Conservation (phyloP, 2,113 vertebrate species). For the Fulica atra region DNA sequence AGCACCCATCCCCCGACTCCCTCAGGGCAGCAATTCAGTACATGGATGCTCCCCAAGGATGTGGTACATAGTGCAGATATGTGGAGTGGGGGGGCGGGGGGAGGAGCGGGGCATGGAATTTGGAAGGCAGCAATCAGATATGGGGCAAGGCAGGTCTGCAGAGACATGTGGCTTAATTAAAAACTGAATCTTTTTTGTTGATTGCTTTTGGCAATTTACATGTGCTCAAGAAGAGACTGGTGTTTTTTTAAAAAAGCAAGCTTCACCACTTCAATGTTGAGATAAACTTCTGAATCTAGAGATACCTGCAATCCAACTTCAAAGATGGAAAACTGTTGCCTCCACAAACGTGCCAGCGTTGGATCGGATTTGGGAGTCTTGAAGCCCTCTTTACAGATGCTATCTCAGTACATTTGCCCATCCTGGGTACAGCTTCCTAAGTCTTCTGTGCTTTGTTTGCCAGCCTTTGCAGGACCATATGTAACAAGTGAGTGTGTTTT, state of each 20-base stretch:
- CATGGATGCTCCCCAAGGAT: background rate
- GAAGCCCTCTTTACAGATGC: background rate
- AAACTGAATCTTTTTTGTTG: background rate
- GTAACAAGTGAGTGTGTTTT: background rate
- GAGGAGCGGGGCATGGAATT: background rate
- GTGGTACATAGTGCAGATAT: rapidly evolving
- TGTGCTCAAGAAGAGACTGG: background rate
- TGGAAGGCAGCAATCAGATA: background rate
- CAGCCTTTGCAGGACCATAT: rapidly evolving
- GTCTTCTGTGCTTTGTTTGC: background rate
- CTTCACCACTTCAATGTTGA: background rate
- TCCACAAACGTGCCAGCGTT: background rate
- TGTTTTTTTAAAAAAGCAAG: background rate
- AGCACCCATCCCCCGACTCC: background rate
- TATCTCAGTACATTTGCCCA: background rate
- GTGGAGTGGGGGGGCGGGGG: no score
- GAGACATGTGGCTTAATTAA: background rate
- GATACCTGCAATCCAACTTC: background rate
- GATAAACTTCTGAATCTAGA: background rate
- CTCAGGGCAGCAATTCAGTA: background rate
- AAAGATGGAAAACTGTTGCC: background rate
- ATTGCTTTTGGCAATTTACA: background rate
- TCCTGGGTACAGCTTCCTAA: background rate
- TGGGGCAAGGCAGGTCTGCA: background rate
- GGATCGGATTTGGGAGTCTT: background rate